phyloP scores from a whole-genome alignment of 2,113 vertebrate genomes.

The Hirundichthys speculiger region DNA sequence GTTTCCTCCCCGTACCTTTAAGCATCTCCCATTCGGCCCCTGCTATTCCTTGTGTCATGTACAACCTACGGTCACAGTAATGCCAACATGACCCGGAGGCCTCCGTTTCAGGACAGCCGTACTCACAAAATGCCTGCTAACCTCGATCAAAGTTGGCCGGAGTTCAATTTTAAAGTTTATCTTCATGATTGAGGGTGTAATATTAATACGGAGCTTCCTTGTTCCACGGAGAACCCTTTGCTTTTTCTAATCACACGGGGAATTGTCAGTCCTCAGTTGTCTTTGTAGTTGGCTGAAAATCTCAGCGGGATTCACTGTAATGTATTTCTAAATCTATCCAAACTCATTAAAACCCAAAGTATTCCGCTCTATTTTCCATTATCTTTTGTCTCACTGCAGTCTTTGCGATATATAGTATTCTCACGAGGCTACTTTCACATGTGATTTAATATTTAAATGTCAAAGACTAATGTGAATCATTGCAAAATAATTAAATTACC shows the following conservation, averaged over 20 bases:
- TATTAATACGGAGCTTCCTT: conserved; percentile 51
- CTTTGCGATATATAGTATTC: conserved; percentile 38
- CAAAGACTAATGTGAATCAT: conserved; percentile 53
- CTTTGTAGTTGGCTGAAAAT: conserved; percentile 65
- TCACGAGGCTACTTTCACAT: conserved; percentile 55
- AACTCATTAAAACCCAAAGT: conserved; percentile 65
- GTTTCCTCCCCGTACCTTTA: conserved; percentile 77
- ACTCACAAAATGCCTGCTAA: conserved; percentile 27
- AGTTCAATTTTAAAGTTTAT: conserved; percentile 56
- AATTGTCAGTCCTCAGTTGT: conserved; percentile 47
- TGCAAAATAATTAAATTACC: conserved; percentile 50
- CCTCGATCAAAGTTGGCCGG: conserved; percentile 43
- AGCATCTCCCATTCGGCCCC: conserved; percentile 70
- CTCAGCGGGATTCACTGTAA: conserved; percentile 56
- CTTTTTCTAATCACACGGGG: conserved; percentile 51
- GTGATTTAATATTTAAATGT: conserved; percentile 72
- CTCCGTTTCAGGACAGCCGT: conserved; percentile 58
- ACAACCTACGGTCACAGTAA: conserved; percentile 76
- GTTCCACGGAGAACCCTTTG: conserved; percentile 22
- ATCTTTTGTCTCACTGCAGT: conserved; percentile 49
- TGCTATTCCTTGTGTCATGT: conserved; percentile 72
- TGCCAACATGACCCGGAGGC: conserved; percentile 61
- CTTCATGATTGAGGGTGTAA: conserved; percentile 41
- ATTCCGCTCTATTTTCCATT: conserved; percentile 46
- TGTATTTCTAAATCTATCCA: conserved; percentile 64